Conservation (phyloP, 1,140 invertebrate species). For the Pseudobourletiella spinata region DNA sequence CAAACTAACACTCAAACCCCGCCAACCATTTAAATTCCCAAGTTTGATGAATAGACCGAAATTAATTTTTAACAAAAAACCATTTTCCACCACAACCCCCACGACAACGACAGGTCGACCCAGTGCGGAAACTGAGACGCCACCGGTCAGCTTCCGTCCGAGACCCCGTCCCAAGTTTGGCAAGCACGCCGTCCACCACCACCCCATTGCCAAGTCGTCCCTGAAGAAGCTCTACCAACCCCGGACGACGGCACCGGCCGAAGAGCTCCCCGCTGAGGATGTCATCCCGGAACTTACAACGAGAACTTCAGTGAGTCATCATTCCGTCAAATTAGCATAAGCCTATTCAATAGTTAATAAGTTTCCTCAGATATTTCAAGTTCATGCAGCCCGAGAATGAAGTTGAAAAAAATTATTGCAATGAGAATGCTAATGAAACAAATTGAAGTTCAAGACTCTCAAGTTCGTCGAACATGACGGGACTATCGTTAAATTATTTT, state of each 20-base stretch:
- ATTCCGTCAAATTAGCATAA: not conserved
- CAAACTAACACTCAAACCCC: not conserved
- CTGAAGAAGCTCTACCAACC: not conserved
- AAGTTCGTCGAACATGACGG: no score
- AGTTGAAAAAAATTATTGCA: not conserved
- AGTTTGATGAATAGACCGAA: not conserved
- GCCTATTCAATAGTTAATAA: not conserved
- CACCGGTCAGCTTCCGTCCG: not conserved
- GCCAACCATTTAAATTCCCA: not conserved
- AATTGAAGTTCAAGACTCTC: no score
- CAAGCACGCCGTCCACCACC: not conserved
- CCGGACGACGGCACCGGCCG: not conserved
- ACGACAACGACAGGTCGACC: not conserved
- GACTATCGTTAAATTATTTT: no score
- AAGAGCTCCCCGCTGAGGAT: not conserved
- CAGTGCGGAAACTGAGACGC: not conserved
- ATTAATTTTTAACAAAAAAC: not conserved
- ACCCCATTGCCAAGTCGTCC: not conserved
- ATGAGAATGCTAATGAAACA: not conserved
- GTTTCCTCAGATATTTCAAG: not conserved
- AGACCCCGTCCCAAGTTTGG: not conserved
- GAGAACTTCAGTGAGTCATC: not conserved
- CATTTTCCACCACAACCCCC: not conserved
- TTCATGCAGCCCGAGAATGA: not conserved
- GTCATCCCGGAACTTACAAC: not conserved